These are phyloP conservation scores for Myrmecobius fasciatus DNA, from an alignment of 2,113 vertebrate species.

Conservation along the genomic window DNA sequence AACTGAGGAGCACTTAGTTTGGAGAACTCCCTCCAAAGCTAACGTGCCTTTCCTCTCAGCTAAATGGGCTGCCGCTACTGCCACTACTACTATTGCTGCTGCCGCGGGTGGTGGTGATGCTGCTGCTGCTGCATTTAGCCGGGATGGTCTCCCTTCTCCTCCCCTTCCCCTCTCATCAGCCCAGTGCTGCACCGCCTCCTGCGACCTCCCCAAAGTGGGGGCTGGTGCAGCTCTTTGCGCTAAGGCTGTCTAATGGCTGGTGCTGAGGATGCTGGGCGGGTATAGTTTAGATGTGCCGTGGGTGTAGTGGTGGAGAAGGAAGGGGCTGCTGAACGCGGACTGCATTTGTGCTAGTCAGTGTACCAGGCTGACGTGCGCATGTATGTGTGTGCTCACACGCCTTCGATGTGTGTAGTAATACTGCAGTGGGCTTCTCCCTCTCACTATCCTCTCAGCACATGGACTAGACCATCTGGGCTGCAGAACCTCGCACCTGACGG, in stretches of 20 bases:
- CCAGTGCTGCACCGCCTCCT: slow-evolving; percentile 73
- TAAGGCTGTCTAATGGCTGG: slow-evolving; percentile 52
- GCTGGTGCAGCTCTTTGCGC: slow-evolving; percentile 56
- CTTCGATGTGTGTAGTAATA: slow-evolving; percentile 69
- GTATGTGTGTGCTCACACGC: slow-evolving; percentile 63
- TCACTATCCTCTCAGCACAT: slow-evolving; percentile 62
- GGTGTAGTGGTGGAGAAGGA: slow-evolving; percentile 18
- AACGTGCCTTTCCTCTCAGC: slow-evolving; percentile 8
- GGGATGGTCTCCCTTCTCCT: slow-evolving; percentile 66
- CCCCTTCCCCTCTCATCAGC: slow-evolving; percentile 65
- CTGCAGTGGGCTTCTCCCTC: slow-evolving; percentile 80
- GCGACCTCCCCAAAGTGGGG: slow-evolving; percentile 66
- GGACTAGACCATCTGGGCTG: slow-evolving; percentile 53
- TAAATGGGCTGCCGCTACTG: neutral
- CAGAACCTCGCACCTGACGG: slow-evolving; percentile 46
- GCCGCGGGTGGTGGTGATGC: neutral
- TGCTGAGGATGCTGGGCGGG: slow-evolving; percentile 56
- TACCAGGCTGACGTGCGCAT: slow-evolving; percentile 62
- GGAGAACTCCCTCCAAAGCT: neutral
- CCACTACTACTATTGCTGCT: neutral
- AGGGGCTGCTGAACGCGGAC: slow-evolving; percentile 58
- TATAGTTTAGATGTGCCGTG: slow-evolving; percentile 66
- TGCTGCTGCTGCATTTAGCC: slow-evolving; percentile 67
- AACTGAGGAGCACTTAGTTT: neutral
- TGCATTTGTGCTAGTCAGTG: slow-evolving; percentile 42